Evolutionary conservation across 2,888 invertebrate genomes (phyloP), one percentile per base, ranked within the genome.

Genomic region (Trichacis sp.): DNA sequence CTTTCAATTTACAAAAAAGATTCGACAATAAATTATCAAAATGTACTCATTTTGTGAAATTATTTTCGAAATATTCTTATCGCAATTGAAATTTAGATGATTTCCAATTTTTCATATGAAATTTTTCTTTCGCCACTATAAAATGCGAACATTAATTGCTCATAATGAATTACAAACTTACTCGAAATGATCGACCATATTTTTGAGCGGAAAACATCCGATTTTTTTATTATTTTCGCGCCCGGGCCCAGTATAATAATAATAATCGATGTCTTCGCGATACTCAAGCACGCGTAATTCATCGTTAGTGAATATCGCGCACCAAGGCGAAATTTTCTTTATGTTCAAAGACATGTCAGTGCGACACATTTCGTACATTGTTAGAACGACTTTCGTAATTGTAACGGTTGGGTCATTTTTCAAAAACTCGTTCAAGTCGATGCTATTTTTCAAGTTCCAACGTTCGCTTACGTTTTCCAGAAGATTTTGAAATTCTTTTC

Each of bases 271-370:
- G 81, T 95, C 95, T 75, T 93, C 92, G 0, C 87, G 88, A 75
- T 93, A 95, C 77, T 95, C 95, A 53, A 94, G 74, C 0, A 92
- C 85, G 66, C 88, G 88, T 2, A 94, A 85, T 73, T 95, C 93
- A 11, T 89, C 88, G 59, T 88, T 88, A 19, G 88, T 89, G 79
- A 95, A 94, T 0, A 89, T 88, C 19, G 90, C 88, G 78, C 95
- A 95, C 94, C 94, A 95, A 0, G 92, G 87, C 1, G 93, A 92
- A 20, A 76, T 87, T 84, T 75, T 87, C 80, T 71, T 87, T 77
- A 92, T 87, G 49, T 89, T 88, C 92, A 93, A 93, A 0, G 94
- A 91, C 80, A 93, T 93, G 73, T 93, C 91, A 80, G 90, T 93
- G 1, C 93, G 88, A 75, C 95, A 95, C 87, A 92, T 90, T 68